Percentiles rank a stretch among this genome's conserved stretches.
phyloP scores from a whole-genome alignment of 2,797 vertebrate species.

The Lerista edwardsae region DNA sequence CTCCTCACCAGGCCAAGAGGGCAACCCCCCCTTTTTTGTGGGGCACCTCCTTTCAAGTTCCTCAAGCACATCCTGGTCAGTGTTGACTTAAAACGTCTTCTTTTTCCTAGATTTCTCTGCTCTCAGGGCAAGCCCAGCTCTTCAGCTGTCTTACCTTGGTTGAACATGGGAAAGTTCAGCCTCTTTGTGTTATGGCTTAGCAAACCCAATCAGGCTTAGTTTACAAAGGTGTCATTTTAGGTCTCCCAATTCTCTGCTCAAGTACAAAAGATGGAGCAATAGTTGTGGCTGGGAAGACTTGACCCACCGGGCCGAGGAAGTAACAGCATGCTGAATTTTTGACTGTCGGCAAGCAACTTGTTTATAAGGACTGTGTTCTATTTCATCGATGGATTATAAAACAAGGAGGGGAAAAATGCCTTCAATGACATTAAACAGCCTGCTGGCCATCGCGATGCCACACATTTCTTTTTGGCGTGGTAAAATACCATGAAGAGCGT shows the following conservation, averaged over 20 bases:
- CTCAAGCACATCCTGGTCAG: not conserved
- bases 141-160: not conserved
- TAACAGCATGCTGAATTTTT: slow-evolving; percentile 37
- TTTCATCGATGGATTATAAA: slow-evolving; percentile 41
- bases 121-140: not conserved
- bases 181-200: not conserved
- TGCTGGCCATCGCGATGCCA: slow-evolving; percentile 29
- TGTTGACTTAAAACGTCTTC: not conserved
- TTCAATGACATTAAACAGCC: slow-evolving; percentile 30
- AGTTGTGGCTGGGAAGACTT: slow-evolving; percentile 16
- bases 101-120: not conserved
- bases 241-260: too few relatives aligned
- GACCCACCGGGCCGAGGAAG: slow-evolving; percentile 2
- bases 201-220: too few relatives aligned
- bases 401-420: not conserved
- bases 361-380: slow-evolving; percentile 31
- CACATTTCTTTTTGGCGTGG: slow-evolving; percentile 30
- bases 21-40: not conserved
- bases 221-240: too few relatives aligned
- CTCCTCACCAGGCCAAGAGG: not conserved
- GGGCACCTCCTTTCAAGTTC: not conserved
- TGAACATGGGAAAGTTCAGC: fast-evolving
- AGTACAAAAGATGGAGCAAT: too few relatives aligned
- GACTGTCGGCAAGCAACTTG: slow-evolving; percentile 8
- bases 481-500: not conserved